These are phyloP conservation scores for Calliscelio sp. DNA, from an alignment of 2,888 invertebrate species.

Conservation along the genomic window DNA sequence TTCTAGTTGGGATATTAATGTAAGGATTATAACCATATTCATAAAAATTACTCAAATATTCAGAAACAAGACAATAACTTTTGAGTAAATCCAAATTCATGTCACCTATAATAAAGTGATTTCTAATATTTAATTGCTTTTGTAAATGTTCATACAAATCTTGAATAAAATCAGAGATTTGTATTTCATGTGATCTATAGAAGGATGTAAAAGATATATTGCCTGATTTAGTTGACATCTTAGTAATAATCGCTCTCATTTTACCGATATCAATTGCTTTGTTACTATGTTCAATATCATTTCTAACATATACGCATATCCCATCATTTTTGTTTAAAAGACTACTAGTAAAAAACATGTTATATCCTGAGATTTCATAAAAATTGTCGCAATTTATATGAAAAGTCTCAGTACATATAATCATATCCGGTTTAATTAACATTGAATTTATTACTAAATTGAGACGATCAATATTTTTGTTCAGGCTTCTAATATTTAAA, in stretches of 20 bases:
- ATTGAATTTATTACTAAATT: not conserved
- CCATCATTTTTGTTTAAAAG: not conserved
- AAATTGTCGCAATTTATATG: no score
- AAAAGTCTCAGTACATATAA: no score
- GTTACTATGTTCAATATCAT: not conserved
- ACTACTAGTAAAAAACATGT: no score
- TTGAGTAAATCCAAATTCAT: conserved; percentile 12
- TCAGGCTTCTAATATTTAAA: conserved; percentile 32
- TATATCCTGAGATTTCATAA: no score
- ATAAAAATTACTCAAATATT: conserved; percentile 14
- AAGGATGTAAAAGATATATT: conserved; percentile 11
- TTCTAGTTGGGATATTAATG: conserved; percentile 24
- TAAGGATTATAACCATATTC: conserved; percentile 6
- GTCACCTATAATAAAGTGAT: conserved; percentile 8
- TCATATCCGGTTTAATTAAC: no score
- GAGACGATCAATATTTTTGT: conserved; percentile 25
- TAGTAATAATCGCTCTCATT: conserved; percentile 1
- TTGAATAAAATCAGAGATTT: not conserved
- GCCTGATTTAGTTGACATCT: not conserved
- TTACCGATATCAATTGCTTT: not conserved
- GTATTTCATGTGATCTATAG: conserved; percentile 4
- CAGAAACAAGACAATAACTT: not conserved
- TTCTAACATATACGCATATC: conserved; percentile 6
- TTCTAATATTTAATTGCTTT: not conserved
- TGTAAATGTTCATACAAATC: not conserved